phyloP scores from a whole-genome alignment of 2,797 vertebrate genomes.

The Sebastes alutus region DNA sequence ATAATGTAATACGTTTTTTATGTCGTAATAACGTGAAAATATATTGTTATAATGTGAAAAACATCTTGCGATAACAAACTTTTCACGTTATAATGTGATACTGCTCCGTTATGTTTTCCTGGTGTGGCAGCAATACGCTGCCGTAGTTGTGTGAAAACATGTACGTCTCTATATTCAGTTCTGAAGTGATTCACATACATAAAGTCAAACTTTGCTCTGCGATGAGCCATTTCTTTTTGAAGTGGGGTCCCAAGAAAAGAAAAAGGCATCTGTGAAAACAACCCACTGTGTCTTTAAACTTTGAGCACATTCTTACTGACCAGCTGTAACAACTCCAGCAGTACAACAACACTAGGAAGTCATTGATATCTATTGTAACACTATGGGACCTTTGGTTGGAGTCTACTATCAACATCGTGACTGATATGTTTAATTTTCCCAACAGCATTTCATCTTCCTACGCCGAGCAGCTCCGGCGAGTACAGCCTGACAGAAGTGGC shows the following conservation, averaged over 20 bases:
- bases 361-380: slow-evolving; percentile 67
- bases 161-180: slow-evolving; percentile 33
- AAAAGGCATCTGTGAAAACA: slow-evolving; percentile 96
- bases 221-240: slow-evolving; percentile 86
- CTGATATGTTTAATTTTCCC: slow-evolving; percentile 60
- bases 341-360: slow-evolving; percentile 77
- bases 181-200: slow-evolving; percentile 74
- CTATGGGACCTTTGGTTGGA: slow-evolving; percentile 47
- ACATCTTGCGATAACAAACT: too few relatives aligned
- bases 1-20: too few relatives aligned
- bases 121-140: too few relatives aligned
- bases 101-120: too few relatives aligned
- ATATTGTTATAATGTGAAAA: too few relatives aligned
- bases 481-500: slow-evolving; percentile 43
- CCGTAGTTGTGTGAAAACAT: neutral
- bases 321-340: slow-evolving; percentile 92
- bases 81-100: too few relatives aligned
- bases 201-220: slow-evolving; percentile 75
- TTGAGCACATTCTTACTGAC: slow-evolving; percentile 87
- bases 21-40: too few relatives aligned
- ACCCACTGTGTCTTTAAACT: slow-evolving; percentile 91
- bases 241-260: slow-evolving; percentile 82
- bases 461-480: slow-evolving; percentile 32
- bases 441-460: slow-evolving; percentile 49
- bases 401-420: slow-evolving; percentile 57